Base-by-base conservation (phyloP, 2,888 invertebrate species). In the Hydroisotoma schaefferi region DNA sequence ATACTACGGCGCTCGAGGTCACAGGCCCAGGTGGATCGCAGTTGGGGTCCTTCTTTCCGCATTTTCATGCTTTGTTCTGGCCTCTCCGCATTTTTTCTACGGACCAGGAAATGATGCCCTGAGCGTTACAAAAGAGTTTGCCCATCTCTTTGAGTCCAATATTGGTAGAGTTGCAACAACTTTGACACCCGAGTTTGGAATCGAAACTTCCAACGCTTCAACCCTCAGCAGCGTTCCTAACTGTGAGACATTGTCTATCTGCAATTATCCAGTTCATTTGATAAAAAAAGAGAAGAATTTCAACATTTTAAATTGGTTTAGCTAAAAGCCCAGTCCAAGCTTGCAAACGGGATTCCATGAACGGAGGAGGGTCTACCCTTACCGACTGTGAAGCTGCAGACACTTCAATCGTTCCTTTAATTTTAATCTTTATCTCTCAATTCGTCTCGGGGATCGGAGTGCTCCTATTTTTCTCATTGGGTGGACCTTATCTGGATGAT, bases 1-100 rank as follows among this genome's bases (percentile, higher is more conserved):
- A 63, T 87, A 87, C 73, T 86, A 86, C 74, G 85, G 84, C 22
- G 85, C 85, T 63, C 81, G 82, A 73, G 84, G 86, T 40, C 86
- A 87, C 77, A 79, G 87, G 63, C 87, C 88, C 1, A 77, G 86
- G 72, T 87, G 87, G 86, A 85, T 87, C 74, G 85, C 86, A 3
- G 78, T 84, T 64, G 85, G 85, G n/a, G 82, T 84, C 46, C 77
- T 82, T 56, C 81, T 82, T 2, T 83, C 84, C 25, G 84, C 85
- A 0, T 73, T 82, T 2, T 86, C 85, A 74, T 86, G 86, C 73
- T 81, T 82, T 65, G 80, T 84, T 12, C 75, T 84, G 40, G 82
- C 82, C 0, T 70, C 82, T 61, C 85, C 85, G 0, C 84, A 85
- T 73, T 77, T 82, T 53, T 78, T 85, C 44, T 85, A 83, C 68